These are phyloP conservation scores for Reticulitermes lucifugus DNA, from an alignment of 2,888 invertebrate genomes.

Conservation along the genomic window DNA sequence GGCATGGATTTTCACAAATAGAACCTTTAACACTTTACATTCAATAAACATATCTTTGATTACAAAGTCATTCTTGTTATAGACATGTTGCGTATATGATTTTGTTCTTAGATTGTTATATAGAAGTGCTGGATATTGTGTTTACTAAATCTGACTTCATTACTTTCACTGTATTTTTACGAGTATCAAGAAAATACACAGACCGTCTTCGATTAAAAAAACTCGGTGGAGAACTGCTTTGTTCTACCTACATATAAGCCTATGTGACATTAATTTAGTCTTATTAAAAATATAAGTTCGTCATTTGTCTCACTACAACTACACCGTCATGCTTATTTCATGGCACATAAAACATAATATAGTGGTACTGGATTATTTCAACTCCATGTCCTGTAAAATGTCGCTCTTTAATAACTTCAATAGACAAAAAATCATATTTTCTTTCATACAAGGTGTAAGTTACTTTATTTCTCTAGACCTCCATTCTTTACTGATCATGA, in stretches of 20 bases:
- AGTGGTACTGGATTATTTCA: not conserved
- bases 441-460: too few relatives aligned
- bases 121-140: not conserved
- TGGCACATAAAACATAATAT: too few relatives aligned
- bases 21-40: not conserved
- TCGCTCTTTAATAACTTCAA: not conserved
- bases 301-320: too few relatives aligned
- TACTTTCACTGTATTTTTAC: not conserved
- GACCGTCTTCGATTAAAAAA: not conserved
- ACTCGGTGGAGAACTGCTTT: not conserved
- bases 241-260: not conserved
- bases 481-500: too few relatives aligned
- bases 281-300: not conserved
- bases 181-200: not conserved
- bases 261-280: not conserved
- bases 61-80: not conserved
- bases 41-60: conserved; percentile 7
- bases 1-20: conserved; percentile 2
- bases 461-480: too few relatives aligned
- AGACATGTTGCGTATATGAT: not conserved
- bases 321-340: too few relatives aligned
- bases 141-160: too few relatives aligned
- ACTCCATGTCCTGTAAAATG: not conserved
- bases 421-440: not conserved
- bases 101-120: not conserved